Conservation (phyloP, 2,888 invertebrate species). For the Oscheius myriophilus region DNA sequence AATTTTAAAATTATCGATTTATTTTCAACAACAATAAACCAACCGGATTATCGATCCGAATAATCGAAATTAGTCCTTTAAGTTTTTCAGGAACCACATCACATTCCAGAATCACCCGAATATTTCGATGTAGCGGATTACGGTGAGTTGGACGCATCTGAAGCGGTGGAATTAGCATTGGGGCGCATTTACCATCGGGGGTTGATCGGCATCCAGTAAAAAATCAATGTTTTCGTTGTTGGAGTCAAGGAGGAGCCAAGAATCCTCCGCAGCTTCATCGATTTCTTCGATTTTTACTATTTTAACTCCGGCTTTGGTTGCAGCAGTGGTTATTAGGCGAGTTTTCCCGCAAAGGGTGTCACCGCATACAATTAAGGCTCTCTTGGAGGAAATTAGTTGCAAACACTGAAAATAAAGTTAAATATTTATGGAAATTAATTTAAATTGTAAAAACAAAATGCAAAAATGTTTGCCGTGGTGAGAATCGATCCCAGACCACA, state of each 20-base stretch:
- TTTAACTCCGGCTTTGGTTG: neutral
- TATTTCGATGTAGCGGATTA: neutral
- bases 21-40: no score
- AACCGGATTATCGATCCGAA: neutral
- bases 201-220: neutral
- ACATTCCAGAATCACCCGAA: constrained; percentile 7
- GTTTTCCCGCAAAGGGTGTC: constrained; percentile 6
- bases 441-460: no score
- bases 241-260: constrained; percentile 5
- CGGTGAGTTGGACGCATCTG: neutral
- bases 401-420: neutral
- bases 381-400: neutral
- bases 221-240: neutral
- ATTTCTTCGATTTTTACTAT: neutral
- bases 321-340: neutral
- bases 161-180: constrained; percentile 4
- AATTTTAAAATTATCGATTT: neutral
- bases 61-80: neutral
- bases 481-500: no score
- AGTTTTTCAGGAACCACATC: neutral
- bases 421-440: no score
- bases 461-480: no score
- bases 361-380: neutral
- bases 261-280: neutral
- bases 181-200: neutral